Evolutionary conservation across 2,113 vertebrate genomes (phyloP).

Genomic region (Ariopsis seemanni): DNA sequence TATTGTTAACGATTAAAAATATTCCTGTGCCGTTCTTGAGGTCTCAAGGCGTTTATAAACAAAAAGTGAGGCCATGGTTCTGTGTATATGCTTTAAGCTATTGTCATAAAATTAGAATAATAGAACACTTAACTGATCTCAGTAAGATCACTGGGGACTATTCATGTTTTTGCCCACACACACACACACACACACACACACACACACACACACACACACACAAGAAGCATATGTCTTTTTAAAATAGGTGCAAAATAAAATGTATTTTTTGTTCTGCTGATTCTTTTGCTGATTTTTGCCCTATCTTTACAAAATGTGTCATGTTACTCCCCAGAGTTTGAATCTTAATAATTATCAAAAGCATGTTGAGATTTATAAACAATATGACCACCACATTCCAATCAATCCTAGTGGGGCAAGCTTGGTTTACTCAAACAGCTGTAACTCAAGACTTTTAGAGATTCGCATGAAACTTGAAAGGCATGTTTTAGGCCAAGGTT

Average conservation of each 20-base stretch:
- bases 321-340: background rate
- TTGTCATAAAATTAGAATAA: background rate
- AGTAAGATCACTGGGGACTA: background rate
- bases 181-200: too few species aligned
- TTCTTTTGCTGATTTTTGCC: background rate
- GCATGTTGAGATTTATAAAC: background rate
- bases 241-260: background rate
- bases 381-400: background rate
- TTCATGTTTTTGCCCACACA: background rate
- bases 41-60: too few species aligned
- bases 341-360: background rate
- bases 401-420: background rate
- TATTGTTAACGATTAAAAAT: too few species aligned
- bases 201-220: too few species aligned
- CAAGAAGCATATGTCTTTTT: background rate
- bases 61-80: too few species aligned
- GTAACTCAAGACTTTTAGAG: background rate
- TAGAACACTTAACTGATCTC: background rate
- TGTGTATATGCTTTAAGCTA: background rate
- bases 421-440: background rate
- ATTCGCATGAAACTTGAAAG: background rate
- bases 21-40: too few species aligned
- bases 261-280: background rate
- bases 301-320: background rate
- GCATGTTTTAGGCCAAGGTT: background rate